Evolutionary conservation across 2,113 vertebrate species (phyloP), one percentile per base, ranked within the genome.

Genomic region (Emydura subglobosa): DNA sequence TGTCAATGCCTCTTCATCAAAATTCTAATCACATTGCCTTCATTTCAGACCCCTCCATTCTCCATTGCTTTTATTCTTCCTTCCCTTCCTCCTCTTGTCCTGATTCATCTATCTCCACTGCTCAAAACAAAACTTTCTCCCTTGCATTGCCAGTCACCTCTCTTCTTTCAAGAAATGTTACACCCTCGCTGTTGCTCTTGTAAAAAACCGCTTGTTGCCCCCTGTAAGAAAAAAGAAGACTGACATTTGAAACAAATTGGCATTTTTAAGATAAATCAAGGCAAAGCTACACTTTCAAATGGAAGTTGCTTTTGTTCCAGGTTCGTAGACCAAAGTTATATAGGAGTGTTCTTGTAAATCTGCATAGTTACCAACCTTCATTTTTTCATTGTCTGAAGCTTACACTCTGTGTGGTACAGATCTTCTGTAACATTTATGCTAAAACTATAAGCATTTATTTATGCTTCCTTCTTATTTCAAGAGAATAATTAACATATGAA

Each of bases 11-110:
- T 97, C 96, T 98, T 98, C 97, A 98, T 99, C 98, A 95, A 97
- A 97, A 98, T 99, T 98, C 98, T 83, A 96, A 97, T 98, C 98
- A 98, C 98, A 98, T 87, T 98, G 91, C 83, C 83, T 94, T 94
- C 81, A 96, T 97, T 98, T 98, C 98, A 98, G 97, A 96, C 51
- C 86, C 42, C 0, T 13, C 31, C 76, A 94, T 96, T 97, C 84
- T 97, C 80, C 89, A 96, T 74, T 91, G 88, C 91, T 90, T 95
- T 97, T 96, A 51, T 79, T 90, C 85, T 53, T 94, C 72, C 72
- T 93, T 94, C 21, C 39, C 22, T 93, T 93, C 50, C 57, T 84
- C 55, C 4, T 65, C 91, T 90, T 82, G 9, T 59, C 89, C 95
- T 96, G 92, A 98, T 97, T 98, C 95, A 91, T 97, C 93, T 95